Evolutionary conservation across 2,888 invertebrate genomes (phyloP).

Genomic region (Sisyra terminalis): DNA sequence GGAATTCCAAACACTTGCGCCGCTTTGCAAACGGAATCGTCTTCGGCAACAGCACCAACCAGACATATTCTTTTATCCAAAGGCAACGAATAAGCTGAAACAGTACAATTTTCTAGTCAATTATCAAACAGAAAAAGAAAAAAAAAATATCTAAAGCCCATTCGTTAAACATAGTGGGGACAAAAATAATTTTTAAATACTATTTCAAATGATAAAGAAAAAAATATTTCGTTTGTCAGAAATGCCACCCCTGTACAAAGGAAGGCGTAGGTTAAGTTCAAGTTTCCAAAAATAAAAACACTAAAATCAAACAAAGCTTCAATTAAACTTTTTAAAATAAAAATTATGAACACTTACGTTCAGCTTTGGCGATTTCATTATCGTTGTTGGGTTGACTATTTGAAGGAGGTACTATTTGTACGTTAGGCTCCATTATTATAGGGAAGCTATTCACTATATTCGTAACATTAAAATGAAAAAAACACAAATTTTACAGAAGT

Average conservation of each 20-base stretch:
- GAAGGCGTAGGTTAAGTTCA: background rate
- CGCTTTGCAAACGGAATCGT: slow-evolving; percentile 34
- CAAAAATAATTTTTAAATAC: no score
- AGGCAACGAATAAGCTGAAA: slow-evolving; percentile 24
- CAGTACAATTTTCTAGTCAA: background rate
- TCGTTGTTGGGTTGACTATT: no score
- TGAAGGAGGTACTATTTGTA: slow-evolving; percentile 14
- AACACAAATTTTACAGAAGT: background rate
- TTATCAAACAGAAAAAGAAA: background rate
- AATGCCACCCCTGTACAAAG: background rate
- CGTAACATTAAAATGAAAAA: slow-evolving; percentile 5
- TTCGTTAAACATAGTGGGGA: no score
- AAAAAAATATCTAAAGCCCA: background rate
- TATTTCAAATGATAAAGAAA: background rate
- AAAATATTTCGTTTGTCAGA: no score
- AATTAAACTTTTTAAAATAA: background rate
- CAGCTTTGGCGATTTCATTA: no score
- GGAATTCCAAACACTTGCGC: slow-evolving; percentile 46
- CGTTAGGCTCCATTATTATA: slow-evolving; percentile 29
- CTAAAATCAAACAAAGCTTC: background rate
- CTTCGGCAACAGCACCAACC: slow-evolving; percentile 36
- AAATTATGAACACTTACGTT: no score
- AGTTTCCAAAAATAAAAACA: background rate
- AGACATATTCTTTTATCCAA: slow-evolving; percentile 43
- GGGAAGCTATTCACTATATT: slow-evolving; percentile 10